Base-by-base conservation (phyloP, 2,113 vertebrate genomes). In the Hucho hucho region DNA sequence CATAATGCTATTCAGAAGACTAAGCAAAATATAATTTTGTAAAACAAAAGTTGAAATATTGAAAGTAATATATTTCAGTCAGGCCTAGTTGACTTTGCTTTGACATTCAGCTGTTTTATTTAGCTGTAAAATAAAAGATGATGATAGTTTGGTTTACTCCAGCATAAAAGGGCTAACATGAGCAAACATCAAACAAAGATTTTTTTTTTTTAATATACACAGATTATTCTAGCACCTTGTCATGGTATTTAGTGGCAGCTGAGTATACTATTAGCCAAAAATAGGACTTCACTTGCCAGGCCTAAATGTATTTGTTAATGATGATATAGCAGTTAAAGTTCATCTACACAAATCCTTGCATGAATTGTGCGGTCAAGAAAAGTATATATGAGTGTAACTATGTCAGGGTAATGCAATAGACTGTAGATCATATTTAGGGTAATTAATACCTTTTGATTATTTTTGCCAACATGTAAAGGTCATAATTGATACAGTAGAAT, bases 191-290 rank as follows among this genome's bases (percentile, higher is more conserved):
- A 43, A 12, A 11, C 37, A 43, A 43, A 43, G 0, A 43, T 32
- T 4, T 49, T 49, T 49, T 12, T 14, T 9, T 47, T 47, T 2
- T 6, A 46, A 47, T 13, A 20, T 28, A 22, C 24, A 13, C 65
- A 37, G 25, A 20, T 11, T n/a, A 1, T 14, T 64, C 32, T 49
- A 29, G 18, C 32, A 75, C 4, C 6, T 64, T 67, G 53, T 13
- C 65, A 25, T 28, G 58, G 78, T 65, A 20, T 20, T 18, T 37
- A 67, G 65, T 37, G 65, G 65, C 80, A 83, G 79, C 75, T 81
- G 76, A 65, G 79, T 59, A 78, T 76, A 69, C 68, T 63, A 56
- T 64, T 22, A 47, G 22, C 76, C 72, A 86, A 71, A 83, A 86
- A 84, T 84, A 86, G 82, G 13, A 47, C 28, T 61, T 47, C 71